Evolutionary conservation across 1,140 invertebrate species (phyloP).

Genomic region (Polyergus mexicanus): DNA sequence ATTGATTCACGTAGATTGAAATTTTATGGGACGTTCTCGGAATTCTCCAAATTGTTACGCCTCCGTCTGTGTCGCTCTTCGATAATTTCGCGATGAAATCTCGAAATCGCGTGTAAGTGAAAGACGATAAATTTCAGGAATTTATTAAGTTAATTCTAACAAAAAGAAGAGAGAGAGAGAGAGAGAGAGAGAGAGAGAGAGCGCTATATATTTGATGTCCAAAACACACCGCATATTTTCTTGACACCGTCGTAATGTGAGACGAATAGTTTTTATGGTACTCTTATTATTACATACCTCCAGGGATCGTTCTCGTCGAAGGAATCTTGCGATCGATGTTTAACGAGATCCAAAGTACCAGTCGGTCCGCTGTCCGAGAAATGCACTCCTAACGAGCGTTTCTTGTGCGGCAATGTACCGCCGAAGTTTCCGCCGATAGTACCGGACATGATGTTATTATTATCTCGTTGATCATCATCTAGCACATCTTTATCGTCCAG

Average conservation of each 20-base stretch:
- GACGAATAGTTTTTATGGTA: neutral
- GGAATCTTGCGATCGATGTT: conserved; percentile 83
- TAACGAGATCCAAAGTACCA: conserved; percentile 80
- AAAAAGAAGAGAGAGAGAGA: neutral
- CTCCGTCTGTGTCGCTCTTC: neutral
- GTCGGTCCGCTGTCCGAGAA: conserved; percentile 86
- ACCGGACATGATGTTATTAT: conserved; percentile 87
- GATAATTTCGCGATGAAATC: conserved; percentile 17
- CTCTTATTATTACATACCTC: conserved; percentile 75
- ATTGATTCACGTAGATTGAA: conserved; percentile 25
- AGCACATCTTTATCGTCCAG: conserved; percentile 88
- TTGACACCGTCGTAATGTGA: neutral
- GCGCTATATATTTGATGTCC: neutral
- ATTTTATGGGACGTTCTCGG: conserved; percentile 32
- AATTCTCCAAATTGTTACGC: conserved; percentile 43
- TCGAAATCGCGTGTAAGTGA: conserved; percentile 20
- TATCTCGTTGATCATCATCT: conserved; percentile 86
- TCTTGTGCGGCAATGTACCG: conserved; percentile 88
- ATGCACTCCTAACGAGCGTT: conserved; percentile 85
- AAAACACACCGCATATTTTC: neutral
- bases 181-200: too few relatives aligned
- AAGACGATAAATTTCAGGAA: conserved; percentile 42
- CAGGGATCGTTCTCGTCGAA: conserved; percentile 85
- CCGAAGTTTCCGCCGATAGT: conserved; percentile 89
- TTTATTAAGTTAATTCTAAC: conserved; percentile 48